A percentile compares a stretch with the other conserved stretches of the same genome.
These are phyloP conservation scores for Danio aesculapii DNA, from an alignment of 2,797 vertebrate genomes.

Conservation along the genomic window DNA sequence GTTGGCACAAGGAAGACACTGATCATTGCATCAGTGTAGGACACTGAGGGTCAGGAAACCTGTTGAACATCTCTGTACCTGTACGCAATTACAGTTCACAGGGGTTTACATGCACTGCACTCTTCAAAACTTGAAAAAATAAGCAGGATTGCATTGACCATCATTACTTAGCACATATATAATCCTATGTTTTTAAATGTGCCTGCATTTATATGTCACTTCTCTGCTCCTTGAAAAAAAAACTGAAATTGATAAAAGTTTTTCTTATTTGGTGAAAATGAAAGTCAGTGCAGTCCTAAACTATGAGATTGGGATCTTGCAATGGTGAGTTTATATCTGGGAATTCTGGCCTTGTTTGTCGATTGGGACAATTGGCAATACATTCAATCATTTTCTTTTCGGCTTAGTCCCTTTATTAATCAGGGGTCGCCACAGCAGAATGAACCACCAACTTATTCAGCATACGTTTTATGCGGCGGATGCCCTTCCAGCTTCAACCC, in stretches of 20 bases:
- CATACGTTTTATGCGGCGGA: too few species aligned
- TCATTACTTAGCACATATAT: not conserved
- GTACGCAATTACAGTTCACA: not conserved
- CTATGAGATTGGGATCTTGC: too few species aligned
- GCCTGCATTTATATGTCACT: not conserved
- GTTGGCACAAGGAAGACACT: conserved; percentile 35
- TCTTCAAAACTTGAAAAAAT: not conserved
- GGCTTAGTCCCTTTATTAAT: too few species aligned
- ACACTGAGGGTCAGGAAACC: conserved; percentile 26
- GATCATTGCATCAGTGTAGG: conserved; percentile 32
- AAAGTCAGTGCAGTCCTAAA: not conserved
- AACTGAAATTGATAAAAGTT: too few species aligned
- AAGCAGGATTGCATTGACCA: not conserved
- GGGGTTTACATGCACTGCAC: not conserved
- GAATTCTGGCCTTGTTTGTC: too few species aligned
- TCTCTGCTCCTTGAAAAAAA: not conserved
- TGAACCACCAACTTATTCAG: too few species aligned
- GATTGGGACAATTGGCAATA: too few species aligned
- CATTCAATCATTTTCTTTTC: too few species aligned
- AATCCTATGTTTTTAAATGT: not conserved
- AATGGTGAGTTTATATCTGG: too few species aligned
- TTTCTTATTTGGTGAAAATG: not conserved
- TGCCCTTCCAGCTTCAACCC: too few species aligned
- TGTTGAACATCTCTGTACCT: conserved; percentile 33
- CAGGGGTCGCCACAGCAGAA: too few species aligned